A percentile compares a stretch with the other conserved stretches of the same genome.
These are phyloP conservation scores for Taeniopygia guttata DNA, from an alignment of 2,797 vertebrate species.

Conservation along the genomic window DNA sequence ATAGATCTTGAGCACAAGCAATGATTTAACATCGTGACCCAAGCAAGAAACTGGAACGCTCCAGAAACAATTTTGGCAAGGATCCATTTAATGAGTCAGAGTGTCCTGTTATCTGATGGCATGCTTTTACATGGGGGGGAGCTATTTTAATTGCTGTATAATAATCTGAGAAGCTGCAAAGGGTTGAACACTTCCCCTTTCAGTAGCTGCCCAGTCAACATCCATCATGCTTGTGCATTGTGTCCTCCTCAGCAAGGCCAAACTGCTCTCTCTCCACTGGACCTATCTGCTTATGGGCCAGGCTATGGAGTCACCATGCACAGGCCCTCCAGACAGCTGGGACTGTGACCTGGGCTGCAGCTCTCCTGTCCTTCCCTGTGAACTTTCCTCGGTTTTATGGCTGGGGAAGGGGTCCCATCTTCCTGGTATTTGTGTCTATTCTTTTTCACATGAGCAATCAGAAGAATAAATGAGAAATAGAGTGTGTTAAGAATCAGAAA, in stretches of 20 bases:
- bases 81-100: not conserved
- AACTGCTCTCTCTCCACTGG: not conserved
- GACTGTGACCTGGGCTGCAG: not conserved
- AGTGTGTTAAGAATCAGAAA: not conserved
- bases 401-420: not conserved
- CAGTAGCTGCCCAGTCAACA: not conserved
- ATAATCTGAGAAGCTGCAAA: not conserved
- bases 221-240: not conserved
- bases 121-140: not conserved
- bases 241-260: not conserved
- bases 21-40: not conserved
- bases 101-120: not conserved
- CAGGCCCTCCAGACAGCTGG: accelerated
- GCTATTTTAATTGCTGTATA: not conserved
- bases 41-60: not conserved
- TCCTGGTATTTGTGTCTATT: not conserved
- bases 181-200: not conserved
- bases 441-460: not conserved
- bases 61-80: not conserved
- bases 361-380: not conserved
- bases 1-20: not conserved
- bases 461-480: not conserved
- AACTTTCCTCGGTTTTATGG: not conserved
- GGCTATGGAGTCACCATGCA: not conserved
- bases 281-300: not conserved